A percentile compares a stretch with the other conserved stretches of the same genome.
phyloP scores from a whole-genome alignment of 2,888 invertebrate species.

The Cheilosia impressa region DNA sequence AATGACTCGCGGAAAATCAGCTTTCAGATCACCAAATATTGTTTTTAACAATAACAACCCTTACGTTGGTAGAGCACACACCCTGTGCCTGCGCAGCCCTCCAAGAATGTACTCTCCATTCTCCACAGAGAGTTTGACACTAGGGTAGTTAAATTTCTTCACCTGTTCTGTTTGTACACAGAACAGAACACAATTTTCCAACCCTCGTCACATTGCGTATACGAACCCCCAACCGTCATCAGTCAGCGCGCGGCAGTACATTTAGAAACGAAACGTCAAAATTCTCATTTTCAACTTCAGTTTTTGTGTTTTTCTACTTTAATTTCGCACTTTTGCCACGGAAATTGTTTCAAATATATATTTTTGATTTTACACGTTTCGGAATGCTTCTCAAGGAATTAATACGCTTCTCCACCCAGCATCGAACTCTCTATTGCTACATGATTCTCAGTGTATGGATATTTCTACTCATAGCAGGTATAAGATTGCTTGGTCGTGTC shows the following conservation, averaged over 20 bases:
- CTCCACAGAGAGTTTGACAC: conserved; percentile 41
- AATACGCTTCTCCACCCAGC: conserved; percentile 87
- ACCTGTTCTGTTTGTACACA: conserved; percentile 70
- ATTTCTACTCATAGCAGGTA: conserved; percentile 90
- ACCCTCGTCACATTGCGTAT: conserved; percentile 57
- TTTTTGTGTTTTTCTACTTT: conserved; percentile 29
- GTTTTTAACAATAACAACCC: too few relatives aligned
- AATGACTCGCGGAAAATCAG: too few relatives aligned
- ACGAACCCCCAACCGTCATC: conserved; percentile 45
- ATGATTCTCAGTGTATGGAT: conserved; percentile 92
- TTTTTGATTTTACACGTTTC: conserved; percentile 1
- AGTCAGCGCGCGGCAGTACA: conserved; percentile 27
- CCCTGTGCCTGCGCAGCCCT: conserved; percentile 40
- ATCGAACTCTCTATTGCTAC: conserved; percentile 92
- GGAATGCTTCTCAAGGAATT: conserved; percentile 84
- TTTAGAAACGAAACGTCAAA: conserved; percentile 40
- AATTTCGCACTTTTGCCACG: neutral
- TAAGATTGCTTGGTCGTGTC: conserved; percentile 65
- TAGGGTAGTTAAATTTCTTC: conserved; percentile 29
- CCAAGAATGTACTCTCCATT: conserved; percentile 20
- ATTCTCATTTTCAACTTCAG: conserved; percentile 29
- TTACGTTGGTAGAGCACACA: neutral
- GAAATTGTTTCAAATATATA: conserved; percentile 11
- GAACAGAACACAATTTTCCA: conserved; percentile 47
- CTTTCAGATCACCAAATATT: too few relatives aligned